phyloP scores from a whole-genome alignment of 1,140 invertebrate genomes.

The Listronotus oregonensis region DNA sequence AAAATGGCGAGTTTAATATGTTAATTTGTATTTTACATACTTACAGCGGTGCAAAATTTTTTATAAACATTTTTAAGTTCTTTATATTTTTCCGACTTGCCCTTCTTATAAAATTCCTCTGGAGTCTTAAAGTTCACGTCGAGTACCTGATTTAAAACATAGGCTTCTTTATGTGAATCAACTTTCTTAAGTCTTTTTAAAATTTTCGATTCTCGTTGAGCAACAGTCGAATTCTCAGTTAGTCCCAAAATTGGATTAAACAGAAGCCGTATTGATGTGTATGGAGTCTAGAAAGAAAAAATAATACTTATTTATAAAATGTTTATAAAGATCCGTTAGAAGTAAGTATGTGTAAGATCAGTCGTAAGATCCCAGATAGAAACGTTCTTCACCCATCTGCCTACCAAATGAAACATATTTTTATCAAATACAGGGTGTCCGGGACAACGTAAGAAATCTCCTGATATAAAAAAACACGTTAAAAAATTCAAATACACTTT shows the following conservation, averaged over 20 bases:
- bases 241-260: slow-evolving; percentile 58
- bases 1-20: no score
- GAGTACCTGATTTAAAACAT: slow-evolving; percentile 63
- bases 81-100: slow-evolving; percentile 49
- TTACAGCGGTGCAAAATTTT: slow-evolving; percentile 46
- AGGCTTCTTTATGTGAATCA: slow-evolving; percentile 49
- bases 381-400: no score
- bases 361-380: no score
- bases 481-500: no score
- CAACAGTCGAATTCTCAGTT: slow-evolving; percentile 44
- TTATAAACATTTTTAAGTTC: slow-evolving; percentile 56
- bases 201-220: slow-evolving; percentile 58
- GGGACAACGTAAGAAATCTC: no score
- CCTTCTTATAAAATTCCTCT: slow-evolving; percentile 46
- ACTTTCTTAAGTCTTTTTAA: slow-evolving; percentile 47
- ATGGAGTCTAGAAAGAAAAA: slow-evolving; percentile 53
- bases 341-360: no score
- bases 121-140: slow-evolving; percentile 59
- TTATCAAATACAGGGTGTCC: no score
- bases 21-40: no score
- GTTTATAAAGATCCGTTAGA: no score
- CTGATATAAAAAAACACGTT: no score
- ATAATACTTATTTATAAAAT: neutral
- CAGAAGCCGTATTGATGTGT: slow-evolving; percentile 55
- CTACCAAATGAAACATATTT: no score